Percentiles rank a stretch among this genome's conserved stretches.
phyloP scores from a whole-genome alignment of 1,140 invertebrate species.

The Hetaerina americana region DNA sequence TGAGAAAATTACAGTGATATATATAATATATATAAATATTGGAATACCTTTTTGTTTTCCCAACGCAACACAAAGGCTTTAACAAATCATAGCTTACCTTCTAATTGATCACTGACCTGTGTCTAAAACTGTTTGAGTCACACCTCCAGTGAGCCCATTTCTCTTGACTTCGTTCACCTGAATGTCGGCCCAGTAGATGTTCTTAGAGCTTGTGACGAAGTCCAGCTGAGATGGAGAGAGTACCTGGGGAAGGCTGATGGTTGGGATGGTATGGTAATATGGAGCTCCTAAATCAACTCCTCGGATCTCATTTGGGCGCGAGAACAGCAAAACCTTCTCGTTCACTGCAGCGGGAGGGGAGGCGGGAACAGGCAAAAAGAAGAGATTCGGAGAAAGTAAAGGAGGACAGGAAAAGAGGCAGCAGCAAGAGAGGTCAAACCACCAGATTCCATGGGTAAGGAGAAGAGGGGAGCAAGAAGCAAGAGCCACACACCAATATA shows the following conservation, averaged over 20 bases:
- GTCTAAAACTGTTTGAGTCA: conserved; percentile 57
- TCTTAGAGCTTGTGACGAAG: conserved; percentile 46
- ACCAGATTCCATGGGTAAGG: neutral
- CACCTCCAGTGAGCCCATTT: conserved; percentile 48
- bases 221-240: conserved; percentile 52
- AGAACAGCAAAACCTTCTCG: conserved; percentile 61
- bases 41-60: neutral
- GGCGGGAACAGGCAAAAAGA: neutral
- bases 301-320: conserved; percentile 60
- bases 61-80: conserved; percentile 3
- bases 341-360: conserved; percentile 36
- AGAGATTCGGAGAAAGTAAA: neutral
- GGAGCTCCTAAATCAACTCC: conserved; percentile 65
- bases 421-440: neutral
- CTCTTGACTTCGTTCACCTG: conserved; percentile 60
- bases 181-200: conserved; percentile 67
- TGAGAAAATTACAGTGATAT: too few relatives aligned
- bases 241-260: conserved; percentile 51
- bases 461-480: too few relatives aligned
- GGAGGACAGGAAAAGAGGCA: neutral
- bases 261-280: conserved; percentile 63
- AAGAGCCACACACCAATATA: too few relatives aligned
- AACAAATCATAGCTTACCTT: neutral
- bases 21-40: too few relatives aligned
- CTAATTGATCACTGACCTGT: conserved; percentile 38